Base-by-base conservation (phyloP, 2,888 invertebrate species). In the Octodonta nipae region DNA sequence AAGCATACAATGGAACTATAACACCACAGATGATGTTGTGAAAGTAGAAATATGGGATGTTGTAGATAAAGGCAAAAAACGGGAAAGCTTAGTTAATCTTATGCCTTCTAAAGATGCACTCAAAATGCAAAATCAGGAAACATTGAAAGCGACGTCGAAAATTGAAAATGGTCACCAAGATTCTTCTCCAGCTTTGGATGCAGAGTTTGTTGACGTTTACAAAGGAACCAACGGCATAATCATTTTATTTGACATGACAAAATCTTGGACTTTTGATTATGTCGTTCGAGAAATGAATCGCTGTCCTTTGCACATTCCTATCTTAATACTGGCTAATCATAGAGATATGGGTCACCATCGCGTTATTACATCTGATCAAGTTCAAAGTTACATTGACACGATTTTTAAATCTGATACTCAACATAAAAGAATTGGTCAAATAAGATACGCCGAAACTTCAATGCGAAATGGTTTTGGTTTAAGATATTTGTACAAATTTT, bases 21-120 rank as follows among this genome's bases (percentile, higher is more conserved):
- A 89, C 58, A 84, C 88, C 15, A 87, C 88, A 4, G 93, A 95
- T 61, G 92, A 91, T 61, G 76, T 95, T 41, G 91, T 95, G 1
- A 95, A 95, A 67, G 91, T 92, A 4, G 93, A 95, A 65, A 88
- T 95, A 2, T 95, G 95, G 95, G 95, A 95, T 66, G 88, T 95
- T 7, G 93, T 93, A 8, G 95, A 95, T 62, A 80, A 84, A 55
- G 86, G 84, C 2, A 75, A 80, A 54, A 80, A 84, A 54, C 79
- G 80, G 53, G 76, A 78, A 48, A 61, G 73, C 28, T 54, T 78
- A 37, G 75, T 83, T 38, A 86, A 86, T 1, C 63, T 92, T 6
- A 92, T 92, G 56, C 64, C 91, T 46, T 82, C 82, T 40, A 85
- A 84, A 52, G 61, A 67, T 28, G 62, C 66, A 24, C 44, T 58